Evolutionary conservation across 2,797 vertebrate species (phyloP).

Genomic region (Spinus pinus): DNA sequence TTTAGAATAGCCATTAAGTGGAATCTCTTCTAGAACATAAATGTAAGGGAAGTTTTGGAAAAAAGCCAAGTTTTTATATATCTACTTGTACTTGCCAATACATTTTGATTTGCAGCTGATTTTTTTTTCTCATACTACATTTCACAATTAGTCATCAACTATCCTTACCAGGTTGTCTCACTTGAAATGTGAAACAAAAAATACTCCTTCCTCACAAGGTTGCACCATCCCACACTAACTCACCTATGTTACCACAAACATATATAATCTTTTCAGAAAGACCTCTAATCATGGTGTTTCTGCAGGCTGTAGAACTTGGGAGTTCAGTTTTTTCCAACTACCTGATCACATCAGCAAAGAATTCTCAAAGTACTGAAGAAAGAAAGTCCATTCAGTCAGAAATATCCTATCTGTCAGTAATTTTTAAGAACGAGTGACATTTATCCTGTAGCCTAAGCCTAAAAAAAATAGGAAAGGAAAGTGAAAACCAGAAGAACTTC

Average conservation of each 20-base stretch:
- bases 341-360: not conserved
- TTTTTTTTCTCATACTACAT: not conserved
- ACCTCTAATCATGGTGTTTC: not conserved
- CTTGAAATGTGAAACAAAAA: not conserved
- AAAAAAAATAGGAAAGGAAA: not conserved
- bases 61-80: not conserved
- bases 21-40: not conserved
- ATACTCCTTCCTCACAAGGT: not conserved
- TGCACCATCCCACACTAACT: not conserved
- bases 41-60: not conserved
- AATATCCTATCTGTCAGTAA: not conserved
- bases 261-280: not conserved
- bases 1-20: not conserved
- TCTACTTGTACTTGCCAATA: not conserved
- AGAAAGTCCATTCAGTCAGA: not conserved
- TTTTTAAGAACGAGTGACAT: not conserved
- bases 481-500: not conserved
- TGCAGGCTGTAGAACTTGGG: not conserved
- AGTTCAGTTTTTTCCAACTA: not conserved
- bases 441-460: not conserved
- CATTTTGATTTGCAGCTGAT: not conserved
- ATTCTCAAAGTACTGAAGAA: not conserved
- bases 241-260: rapidly evolving
- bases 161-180: not conserved
- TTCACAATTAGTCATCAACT: not conserved